These are phyloP conservation scores for Monoplex corrugatus DNA, from an alignment of 2,888 invertebrate species.

Conservation along the genomic window DNA sequence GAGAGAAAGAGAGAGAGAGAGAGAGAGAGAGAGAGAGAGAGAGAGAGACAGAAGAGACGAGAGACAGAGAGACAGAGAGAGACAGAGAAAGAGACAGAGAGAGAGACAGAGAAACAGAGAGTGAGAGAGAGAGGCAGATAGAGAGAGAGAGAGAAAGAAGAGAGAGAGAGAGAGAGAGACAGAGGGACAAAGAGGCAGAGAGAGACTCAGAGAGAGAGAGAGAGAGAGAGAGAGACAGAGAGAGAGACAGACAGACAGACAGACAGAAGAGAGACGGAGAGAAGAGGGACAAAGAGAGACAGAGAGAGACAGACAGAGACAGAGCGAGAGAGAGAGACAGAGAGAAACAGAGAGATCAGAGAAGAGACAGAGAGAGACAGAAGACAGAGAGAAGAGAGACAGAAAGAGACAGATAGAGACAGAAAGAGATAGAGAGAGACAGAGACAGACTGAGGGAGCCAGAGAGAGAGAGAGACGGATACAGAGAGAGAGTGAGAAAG, in stretches of 20 bases:
- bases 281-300: too few relatives aligned
- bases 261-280: too few relatives aligned
- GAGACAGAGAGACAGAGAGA: background rate
- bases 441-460: too few relatives aligned
- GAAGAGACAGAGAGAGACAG: too few relatives aligned
- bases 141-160: background rate
- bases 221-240: background rate
- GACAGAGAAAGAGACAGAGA: background rate
- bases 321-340: too few relatives aligned
- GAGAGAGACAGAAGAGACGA: background rate
- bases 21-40: background rate
- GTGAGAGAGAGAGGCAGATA: background rate
- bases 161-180: conserved; percentile 9
- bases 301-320: too few relatives aligned
- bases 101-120: background rate
- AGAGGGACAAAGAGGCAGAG: background rate
- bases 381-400: too few relatives aligned
- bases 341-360: too few relatives aligned
- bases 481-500: background rate
- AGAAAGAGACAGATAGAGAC: too few relatives aligned
- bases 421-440: too few relatives aligned
- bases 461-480: too few relatives aligned
- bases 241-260: too few relatives aligned
- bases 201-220: background rate
- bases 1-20: background rate